A percentile compares a stretch with the other conserved stretches of the same genome.
Conservation (phyloP, 2,888 invertebrate species). For the Antheraea assamensis region DNA sequence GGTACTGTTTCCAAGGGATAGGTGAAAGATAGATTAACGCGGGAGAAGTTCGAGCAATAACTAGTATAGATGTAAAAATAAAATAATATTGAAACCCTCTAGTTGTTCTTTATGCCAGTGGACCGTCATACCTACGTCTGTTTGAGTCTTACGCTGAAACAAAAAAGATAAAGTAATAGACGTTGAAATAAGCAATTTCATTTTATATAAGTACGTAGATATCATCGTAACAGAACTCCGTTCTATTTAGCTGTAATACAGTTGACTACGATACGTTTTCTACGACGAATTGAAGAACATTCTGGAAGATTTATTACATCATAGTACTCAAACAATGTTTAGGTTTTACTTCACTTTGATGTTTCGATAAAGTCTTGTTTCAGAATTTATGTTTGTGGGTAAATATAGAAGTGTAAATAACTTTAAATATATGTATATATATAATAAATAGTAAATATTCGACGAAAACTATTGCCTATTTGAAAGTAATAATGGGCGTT, state of each 20-base stretch:
- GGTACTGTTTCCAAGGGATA: no score
- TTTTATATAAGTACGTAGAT: slow-evolving; percentile 8
- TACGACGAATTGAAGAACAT: slow-evolving; percentile 15
- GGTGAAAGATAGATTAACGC: no score
- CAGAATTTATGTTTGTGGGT: not conserved
- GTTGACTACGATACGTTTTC: slow-evolving; percentile 22
- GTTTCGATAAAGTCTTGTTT: not conserved
- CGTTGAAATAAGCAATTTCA: slow-evolving; percentile 11
- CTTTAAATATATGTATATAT: not conserved
- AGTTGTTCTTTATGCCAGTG: not conserved
- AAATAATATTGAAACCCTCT: not conserved
- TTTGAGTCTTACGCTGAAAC: not conserved
- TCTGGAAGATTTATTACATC: not conserved
- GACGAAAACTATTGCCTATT: no score
- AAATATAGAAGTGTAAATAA: not conserved
- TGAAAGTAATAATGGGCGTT: no score
- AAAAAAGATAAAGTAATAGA: slow-evolving; percentile 15
- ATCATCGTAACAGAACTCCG: slow-evolving; percentile 31
- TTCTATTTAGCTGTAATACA: slow-evolving; percentile 32
- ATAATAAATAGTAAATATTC: no score
- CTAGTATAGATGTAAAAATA: no score
- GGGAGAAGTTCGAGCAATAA: no score
- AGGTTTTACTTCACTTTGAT: not conserved
- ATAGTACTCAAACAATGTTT: not conserved
- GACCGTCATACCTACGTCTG: not conserved